Evolutionary conservation across 2,888 invertebrate species (phyloP), one percentile per base, ranked within the genome.

Genomic region (Melanostoma mellinum): DNA sequence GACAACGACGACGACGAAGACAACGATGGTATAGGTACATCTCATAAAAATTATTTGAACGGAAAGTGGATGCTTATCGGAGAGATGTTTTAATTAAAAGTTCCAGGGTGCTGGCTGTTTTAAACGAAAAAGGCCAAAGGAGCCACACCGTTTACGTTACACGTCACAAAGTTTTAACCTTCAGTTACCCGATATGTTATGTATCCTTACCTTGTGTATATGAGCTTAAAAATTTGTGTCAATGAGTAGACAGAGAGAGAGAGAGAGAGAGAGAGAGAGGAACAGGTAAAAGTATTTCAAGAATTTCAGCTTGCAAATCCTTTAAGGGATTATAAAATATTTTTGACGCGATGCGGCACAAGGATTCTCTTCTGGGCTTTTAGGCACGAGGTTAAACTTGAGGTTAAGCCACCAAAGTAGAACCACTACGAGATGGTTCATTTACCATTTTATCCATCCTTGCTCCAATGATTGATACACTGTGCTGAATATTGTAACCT

Each of bases 41-140:
- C 78, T 82, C 82, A 82, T 82, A 82, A 82, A 82, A 82, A 82
- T 82, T 82, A 82, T 82, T 82, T 78, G 82, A 82, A 82, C 82
- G 82, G 82, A 82, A 82, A 78, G 82, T 82, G 73, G 78, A 82
- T 78, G 82, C 78, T 82, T 82, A 82, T 78, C 82, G 69, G 82
- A 69, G 69, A 82, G 82, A 82, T 82, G 78, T 78, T 82, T 82
- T 82, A 82, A 82, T 82, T 82, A 82, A 82, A 82, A 82, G 78
- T 82, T 82, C 68, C 53, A 56, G 73, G 78, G 78, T 82, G 73
- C 53, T 63, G 78, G 52, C 78, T 69, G 63, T 58, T 50, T 74
- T 75, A 75, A 82, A 73, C 61, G 77, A 68, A 58, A 68, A 68
- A 78, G 77, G 77, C 77, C 75, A 80, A 69, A 63, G 69, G 56